Conservation (phyloP, 2,797 vertebrate species). For the Varecia variegata region DNA sequence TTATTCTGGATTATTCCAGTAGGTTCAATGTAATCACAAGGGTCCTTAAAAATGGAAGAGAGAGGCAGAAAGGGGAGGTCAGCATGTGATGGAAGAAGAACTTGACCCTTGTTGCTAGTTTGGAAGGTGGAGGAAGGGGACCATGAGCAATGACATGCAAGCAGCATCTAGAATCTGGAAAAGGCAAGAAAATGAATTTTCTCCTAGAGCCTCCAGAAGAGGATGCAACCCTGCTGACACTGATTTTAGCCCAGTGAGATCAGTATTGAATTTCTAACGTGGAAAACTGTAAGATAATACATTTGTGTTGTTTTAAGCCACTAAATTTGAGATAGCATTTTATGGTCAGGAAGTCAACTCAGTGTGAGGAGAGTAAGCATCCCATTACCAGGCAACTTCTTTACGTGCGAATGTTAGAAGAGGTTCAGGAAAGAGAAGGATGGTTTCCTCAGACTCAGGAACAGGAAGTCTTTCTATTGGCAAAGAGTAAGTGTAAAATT, state of each 20-base stretch:
- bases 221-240: not conserved
- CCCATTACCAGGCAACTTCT: not conserved
- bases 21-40: not conserved
- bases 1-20: not conserved
- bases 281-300: not conserved
- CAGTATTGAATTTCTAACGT: not conserved
- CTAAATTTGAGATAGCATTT: not conserved
- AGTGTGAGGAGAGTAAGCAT: not conserved
- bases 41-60: not conserved
- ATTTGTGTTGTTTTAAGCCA: not conserved
- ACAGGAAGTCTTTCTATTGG: not conserved
- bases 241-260: not conserved
- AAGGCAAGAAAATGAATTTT: not conserved
- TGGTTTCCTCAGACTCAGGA: not conserved
- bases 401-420: not conserved
- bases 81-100: not conserved
- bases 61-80: not conserved
- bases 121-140: not conserved
- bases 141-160: not conserved
- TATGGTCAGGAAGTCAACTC: not conserved
- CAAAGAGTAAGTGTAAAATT: not conserved
- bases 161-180: not conserved
- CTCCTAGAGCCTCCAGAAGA: not conserved
- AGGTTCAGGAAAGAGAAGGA: not conserved
- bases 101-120: not conserved